Evolutionary conservation across 2,888 invertebrate species (phyloP).

Genomic region (Tholera decimalis): DNA sequence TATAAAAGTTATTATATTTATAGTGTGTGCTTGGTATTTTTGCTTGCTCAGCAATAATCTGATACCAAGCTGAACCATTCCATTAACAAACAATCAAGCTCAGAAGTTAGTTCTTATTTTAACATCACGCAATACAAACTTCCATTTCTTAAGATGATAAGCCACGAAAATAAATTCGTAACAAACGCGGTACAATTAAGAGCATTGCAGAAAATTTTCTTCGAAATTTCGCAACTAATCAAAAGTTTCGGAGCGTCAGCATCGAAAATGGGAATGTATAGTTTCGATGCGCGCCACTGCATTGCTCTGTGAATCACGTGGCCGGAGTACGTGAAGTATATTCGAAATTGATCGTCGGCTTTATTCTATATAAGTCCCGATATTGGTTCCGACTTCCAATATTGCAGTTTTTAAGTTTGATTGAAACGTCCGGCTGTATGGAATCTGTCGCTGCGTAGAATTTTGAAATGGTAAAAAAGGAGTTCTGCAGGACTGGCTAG

Average conservation of each 20-base stretch:
- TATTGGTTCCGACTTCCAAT: slow-evolving; percentile 68
- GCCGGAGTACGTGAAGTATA: slow-evolving; percentile 64
- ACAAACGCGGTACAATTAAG: slow-evolving; percentile 28
- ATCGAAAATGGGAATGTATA: slow-evolving; percentile 35
- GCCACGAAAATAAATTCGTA: slow-evolving; percentile 15
- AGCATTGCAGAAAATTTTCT: slow-evolving; percentile 14
- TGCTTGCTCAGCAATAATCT: background rate
- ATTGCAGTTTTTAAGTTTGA: slow-evolving; percentile 69
- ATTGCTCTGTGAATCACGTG: slow-evolving; percentile 63
- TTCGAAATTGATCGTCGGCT: slow-evolving; percentile 61
- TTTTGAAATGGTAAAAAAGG: slow-evolving; percentile 36
- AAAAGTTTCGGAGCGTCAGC: slow-evolving; percentile 31
- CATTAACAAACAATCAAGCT: background rate
- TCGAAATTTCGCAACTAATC: slow-evolving; percentile 33
- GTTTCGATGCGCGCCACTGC: slow-evolving; percentile 53
- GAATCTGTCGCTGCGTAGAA: slow-evolving; percentile 18
- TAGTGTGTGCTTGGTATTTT: background rate
- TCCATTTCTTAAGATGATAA: slow-evolving; percentile 1
- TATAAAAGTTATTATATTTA: too few species aligned
- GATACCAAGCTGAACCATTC: background rate
- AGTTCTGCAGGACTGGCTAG: slow-evolving; percentile 19
- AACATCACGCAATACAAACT: background rate
- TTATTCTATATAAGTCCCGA: slow-evolving; percentile 62
- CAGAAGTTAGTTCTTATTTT: background rate
- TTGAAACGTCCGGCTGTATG: slow-evolving; percentile 40